Conservation (phyloP, 2,888 invertebrate genomes). For the Brenthis hecate region DNA sequence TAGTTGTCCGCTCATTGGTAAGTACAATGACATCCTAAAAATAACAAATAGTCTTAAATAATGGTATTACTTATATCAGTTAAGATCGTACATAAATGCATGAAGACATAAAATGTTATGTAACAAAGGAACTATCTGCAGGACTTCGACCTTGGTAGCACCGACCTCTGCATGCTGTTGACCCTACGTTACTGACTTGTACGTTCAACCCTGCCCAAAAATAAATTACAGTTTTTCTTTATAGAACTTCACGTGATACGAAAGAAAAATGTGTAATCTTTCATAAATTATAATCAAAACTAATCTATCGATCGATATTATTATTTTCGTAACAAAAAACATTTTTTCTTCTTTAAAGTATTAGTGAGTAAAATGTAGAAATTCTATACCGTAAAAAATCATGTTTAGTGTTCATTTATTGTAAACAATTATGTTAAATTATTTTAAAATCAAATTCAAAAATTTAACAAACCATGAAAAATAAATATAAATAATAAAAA, state of each 20-base stretch:
- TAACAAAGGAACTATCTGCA: conserved; percentile 55
- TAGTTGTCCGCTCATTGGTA: too few species aligned
- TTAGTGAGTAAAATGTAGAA: too few species aligned
- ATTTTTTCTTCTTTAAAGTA: too few species aligned
- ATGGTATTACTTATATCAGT: conserved; percentile 31
- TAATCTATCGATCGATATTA: too few species aligned
- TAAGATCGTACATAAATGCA: conserved; percentile 25
- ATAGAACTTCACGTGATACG: conserved; percentile 7
- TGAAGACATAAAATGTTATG: conserved; percentile 47
- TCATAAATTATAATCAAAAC: not conserved
- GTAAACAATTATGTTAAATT: too few species aligned
- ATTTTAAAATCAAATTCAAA: too few species aligned
- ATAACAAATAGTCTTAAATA: conserved; percentile 9
- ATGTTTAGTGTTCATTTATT: too few species aligned
- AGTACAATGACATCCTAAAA: not conserved
- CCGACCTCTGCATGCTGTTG: conserved; percentile 55
- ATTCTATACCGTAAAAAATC: too few species aligned
- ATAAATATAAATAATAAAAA: too few species aligned
- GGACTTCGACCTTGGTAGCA: conserved; percentile 65
- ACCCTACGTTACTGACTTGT: conserved; percentile 44
- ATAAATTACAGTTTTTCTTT: conserved; percentile 22
- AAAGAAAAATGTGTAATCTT: not conserved
- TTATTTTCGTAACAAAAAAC: too few species aligned
- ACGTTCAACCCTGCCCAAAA: conserved; percentile 27
- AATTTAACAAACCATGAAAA: too few species aligned